Evolutionary conservation across 2,113 vertebrate genomes (phyloP).

Genomic region (Neotoma lepida): DNA sequence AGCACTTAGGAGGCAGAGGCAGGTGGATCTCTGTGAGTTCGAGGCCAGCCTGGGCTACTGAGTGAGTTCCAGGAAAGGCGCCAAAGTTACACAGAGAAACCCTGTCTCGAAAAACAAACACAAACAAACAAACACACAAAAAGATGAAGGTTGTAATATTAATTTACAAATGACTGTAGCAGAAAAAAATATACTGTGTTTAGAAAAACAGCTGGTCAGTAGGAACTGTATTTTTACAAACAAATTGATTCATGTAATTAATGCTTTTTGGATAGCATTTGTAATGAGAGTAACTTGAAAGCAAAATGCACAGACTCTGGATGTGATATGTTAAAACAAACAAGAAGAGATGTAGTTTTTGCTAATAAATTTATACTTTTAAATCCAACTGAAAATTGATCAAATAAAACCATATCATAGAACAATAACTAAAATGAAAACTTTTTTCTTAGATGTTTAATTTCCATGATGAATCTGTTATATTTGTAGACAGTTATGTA

Average conservation of each 20-base stretch:
- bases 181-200: neutral
- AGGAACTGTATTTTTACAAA: neutral
- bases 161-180: neutral
- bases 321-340: neutral
- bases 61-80: too few species aligned
- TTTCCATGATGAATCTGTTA: neutral
- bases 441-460: neutral
- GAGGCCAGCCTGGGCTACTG: too few species aligned
- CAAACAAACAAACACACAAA: too few species aligned
- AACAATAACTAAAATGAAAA: neutral
- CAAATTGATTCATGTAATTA: neutral
- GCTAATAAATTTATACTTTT: neutral
- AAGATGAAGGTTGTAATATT: neutral
- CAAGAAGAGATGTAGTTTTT: neutral
- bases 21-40: too few species aligned
- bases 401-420: neutral
- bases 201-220: neutral
- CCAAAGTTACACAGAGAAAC: too few species aligned
- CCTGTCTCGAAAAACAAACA: too few species aligned
- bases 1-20: too few species aligned
- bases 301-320: neutral
- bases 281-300: neutral
- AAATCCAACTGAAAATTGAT: neutral
- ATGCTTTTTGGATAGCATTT: neutral
- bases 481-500: neutral